A percentile compares a stretch with the other conserved stretches of the same genome.
Evolutionary conservation across 1,140 invertebrate genomes (phyloP).

Genomic region (Drosophila orosa): DNA sequence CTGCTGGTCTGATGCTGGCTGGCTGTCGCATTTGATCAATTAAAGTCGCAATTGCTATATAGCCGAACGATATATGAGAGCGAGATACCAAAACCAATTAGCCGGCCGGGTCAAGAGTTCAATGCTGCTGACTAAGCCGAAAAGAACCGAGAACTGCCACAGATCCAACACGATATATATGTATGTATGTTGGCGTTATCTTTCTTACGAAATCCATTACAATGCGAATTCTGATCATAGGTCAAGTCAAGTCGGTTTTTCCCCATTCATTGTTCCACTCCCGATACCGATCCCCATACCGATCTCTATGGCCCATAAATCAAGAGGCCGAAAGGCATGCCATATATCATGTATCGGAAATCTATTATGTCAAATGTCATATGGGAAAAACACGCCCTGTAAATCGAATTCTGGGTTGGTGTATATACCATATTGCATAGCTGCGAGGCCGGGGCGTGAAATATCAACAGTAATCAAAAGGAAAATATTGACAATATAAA

Average conservation of each 20-base stretch:
- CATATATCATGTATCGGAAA: constrained; percentile 45
- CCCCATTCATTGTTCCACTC: constrained; percentile 31
- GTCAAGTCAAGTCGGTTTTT: constrained; percentile 38
- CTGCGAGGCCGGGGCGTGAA: constrained; percentile 68
- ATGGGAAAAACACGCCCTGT: constrained; percentile 58
- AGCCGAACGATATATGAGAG: constrained; percentile 49
- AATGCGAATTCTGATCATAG: constrained; percentile 55
- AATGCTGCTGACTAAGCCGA: constrained; percentile 59
- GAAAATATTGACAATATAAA: constrained; percentile 71
- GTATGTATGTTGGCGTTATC: constrained; percentile 22
- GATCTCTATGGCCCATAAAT: constrained; percentile 44
- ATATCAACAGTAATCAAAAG: constrained; percentile 71
- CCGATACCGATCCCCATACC: constrained; percentile 9
- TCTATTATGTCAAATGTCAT: constrained; percentile 65
- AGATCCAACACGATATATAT: constrained; percentile 8
- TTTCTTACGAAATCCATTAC: constrained; percentile 41
- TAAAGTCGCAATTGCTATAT: constrained; percentile 71
- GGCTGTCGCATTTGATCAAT: constrained; percentile 75
- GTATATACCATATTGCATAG: constrained; percentile 13
- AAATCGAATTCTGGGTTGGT: constrained; percentile 26
- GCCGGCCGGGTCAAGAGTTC: constrained; percentile 72
- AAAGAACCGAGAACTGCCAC: constrained; percentile 8
- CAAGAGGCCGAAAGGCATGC: constrained; percentile 17
- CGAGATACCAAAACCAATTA: constrained; percentile 67
- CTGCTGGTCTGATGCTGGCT: constrained; percentile 2